phyloP scores from a whole-genome alignment of 2,113 vertebrate species.

The Echinops telfairi region DNA sequence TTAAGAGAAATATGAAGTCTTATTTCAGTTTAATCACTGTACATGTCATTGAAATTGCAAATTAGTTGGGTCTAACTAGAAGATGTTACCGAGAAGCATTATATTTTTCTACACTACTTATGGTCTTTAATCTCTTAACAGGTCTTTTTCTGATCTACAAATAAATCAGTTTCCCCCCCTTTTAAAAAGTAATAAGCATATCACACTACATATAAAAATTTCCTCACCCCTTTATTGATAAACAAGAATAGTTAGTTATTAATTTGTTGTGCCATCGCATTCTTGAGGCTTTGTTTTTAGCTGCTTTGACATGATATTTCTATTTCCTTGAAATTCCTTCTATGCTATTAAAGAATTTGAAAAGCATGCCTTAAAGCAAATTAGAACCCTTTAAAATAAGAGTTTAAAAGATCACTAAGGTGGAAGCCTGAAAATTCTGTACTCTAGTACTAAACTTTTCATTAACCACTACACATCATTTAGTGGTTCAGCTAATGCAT shows the following conservation, averaged over 20 bases:
- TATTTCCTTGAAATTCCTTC: slow-evolving; percentile 1
- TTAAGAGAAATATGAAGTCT: neutral
- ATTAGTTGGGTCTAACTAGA: neutral
- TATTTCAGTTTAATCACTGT: neutral
- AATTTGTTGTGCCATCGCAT: neutral
- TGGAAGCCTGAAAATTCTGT: neutral
- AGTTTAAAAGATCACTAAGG: neutral
- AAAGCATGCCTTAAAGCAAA: neutral
- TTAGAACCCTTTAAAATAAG: slow-evolving; percentile 4
- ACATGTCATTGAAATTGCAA: neutral
- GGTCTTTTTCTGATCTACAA: neutral
- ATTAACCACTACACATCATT: slow-evolving; percentile 5
- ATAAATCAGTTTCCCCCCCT: neutral
- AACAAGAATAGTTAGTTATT: neutral
- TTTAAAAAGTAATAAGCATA: neutral
- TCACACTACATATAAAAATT: neutral
- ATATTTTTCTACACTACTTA: neutral
- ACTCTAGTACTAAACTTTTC: neutral
- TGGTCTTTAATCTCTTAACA: neutral
- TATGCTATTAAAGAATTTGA: slow-evolving; percentile 5
- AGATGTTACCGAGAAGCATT: neutral
- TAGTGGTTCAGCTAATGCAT: neutral
- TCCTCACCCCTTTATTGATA: neutral
- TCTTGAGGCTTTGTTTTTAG: neutral
- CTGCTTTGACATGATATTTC: neutral